phyloP scores from a whole-genome alignment of 2,113 vertebrate species.

The Empidonax alnorum region DNA sequence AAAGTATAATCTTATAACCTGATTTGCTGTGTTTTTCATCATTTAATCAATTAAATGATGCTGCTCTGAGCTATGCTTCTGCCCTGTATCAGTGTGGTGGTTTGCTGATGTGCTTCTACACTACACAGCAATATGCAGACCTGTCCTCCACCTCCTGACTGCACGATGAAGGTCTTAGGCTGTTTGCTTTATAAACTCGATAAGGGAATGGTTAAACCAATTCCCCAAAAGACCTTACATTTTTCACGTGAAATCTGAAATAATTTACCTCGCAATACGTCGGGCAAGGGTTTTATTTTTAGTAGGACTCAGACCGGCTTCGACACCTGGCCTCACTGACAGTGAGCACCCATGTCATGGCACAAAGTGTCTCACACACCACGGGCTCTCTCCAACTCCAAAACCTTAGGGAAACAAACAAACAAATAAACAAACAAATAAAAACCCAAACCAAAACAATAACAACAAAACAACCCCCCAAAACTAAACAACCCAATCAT shows the following conservation, averaged over 20 bases:
- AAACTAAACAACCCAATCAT: background rate
- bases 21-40: background rate
- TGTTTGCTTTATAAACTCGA: background rate
- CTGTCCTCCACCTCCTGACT: background rate
- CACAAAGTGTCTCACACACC: background rate
- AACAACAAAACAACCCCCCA: background rate
- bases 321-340: accelerated
- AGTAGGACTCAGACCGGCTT: accelerated
- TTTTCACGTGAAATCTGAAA: background rate
- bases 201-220: background rate
- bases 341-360: accelerated
- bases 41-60: background rate
- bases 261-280: background rate
- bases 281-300: background rate
- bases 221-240: background rate
- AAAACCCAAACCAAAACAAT: background rate
- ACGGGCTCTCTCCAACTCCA: background rate
- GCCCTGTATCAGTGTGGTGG: background rate
- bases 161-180: background rate
- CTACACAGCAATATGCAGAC: accelerated
- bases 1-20: background rate
- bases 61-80: background rate
- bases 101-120: background rate
- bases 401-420: background rate
- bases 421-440: background rate